Evolutionary conservation across 2,888 invertebrate species (phyloP), one percentile per base, ranked within the genome.

Genomic region (Dinocampus coccinellae): DNA sequence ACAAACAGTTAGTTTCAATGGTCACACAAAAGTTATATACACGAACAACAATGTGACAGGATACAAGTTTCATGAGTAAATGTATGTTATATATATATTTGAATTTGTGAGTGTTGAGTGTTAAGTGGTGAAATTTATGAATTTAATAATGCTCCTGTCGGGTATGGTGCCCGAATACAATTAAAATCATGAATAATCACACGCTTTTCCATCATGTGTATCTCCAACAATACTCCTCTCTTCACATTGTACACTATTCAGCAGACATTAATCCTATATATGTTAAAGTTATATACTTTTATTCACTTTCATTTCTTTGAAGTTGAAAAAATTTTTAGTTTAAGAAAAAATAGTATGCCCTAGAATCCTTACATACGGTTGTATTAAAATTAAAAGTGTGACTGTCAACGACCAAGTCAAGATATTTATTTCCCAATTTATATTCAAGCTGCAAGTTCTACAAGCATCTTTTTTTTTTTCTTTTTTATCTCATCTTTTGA

Each of bases 131-230:
- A 60, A 64, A 70, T 70, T 70, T 70, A 70, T 70, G 69, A 64
- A 64, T 70, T 70, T 70, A 64, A 70, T 70, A 64, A 64, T 70
- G 47, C 29, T 33, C 62, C 26, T 42, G 64, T 34, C 42, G 58
- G 64, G 64, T 42, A 70, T 61, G 29, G 61, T 68, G 68, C 60
- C 61, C 58, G 33, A 7, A 33, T 64, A 70, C 64, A 70, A 70
- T 70, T 64, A 70, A 70, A 64, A 64, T 70, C 64, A 64, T 70
- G 70, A 70, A 70, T 64, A 70, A 58, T 67, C 58, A 39, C 64
- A 36, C 16, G 70, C 52, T 47, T 58, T 57, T 70, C 47, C 64
- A 64, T 70, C 58, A 39, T 33, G 16, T 10, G 16, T 62, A 62
- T 39, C 22, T n/a, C 2, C 62, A 39, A n/a, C 24, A 39, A 24